Percentiles rank a stretch among this genome's conserved stretches.
phyloP scores from a whole-genome alignment of 2,888 invertebrate genomes.

The Hypsopygia costalis region DNA sequence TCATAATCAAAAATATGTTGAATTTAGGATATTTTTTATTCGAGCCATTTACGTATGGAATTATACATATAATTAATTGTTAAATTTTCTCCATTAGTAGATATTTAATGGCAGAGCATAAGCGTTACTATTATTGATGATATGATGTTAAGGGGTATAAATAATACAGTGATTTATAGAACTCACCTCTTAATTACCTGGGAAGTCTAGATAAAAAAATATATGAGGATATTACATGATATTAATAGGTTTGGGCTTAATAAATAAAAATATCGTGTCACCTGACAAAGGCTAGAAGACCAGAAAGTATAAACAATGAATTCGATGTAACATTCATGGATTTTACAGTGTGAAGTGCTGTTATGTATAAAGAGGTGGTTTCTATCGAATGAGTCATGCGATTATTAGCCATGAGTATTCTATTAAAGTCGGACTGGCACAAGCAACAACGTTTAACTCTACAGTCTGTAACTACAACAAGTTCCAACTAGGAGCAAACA shows the following conservation, averaged over 20 bases:
- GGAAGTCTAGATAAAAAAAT: slow-evolving; percentile 31
- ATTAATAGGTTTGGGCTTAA: slow-evolving; percentile 19
- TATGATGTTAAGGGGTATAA: slow-evolving; percentile 16
- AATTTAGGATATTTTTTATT: background rate
- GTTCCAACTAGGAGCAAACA: background rate
- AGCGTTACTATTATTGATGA: slow-evolving; percentile 33
- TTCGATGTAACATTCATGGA: slow-evolving; percentile 67
- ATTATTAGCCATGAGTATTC: slow-evolving; percentile 38
- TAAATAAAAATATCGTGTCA: slow-evolving; percentile 76
- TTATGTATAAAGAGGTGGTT: slow-evolving; percentile 66
- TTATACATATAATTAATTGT: slow-evolving; percentile 14
- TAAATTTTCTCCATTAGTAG: slow-evolving; percentile 13
- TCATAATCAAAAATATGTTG: background rate
- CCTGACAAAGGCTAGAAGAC: slow-evolving; percentile 85
- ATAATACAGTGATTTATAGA: slow-evolving; percentile 44
- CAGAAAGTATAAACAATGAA: slow-evolving; percentile 37
- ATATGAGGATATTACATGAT: slow-evolving; percentile 3
- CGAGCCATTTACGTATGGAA: slow-evolving; percentile 2
- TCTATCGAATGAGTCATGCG: slow-evolving; percentile 61
- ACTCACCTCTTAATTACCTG: slow-evolving; percentile 69
- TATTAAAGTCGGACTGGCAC: slow-evolving; percentile 41
- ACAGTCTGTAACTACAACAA: slow-evolving; percentile 3
- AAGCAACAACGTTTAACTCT: slow-evolving; percentile 40
- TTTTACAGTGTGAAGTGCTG: slow-evolving; percentile 56
- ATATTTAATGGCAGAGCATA: slow-evolving; percentile 34